Base-by-base conservation (phyloP, 1,140 invertebrate species). In the Brachionus angularis region DNA sequence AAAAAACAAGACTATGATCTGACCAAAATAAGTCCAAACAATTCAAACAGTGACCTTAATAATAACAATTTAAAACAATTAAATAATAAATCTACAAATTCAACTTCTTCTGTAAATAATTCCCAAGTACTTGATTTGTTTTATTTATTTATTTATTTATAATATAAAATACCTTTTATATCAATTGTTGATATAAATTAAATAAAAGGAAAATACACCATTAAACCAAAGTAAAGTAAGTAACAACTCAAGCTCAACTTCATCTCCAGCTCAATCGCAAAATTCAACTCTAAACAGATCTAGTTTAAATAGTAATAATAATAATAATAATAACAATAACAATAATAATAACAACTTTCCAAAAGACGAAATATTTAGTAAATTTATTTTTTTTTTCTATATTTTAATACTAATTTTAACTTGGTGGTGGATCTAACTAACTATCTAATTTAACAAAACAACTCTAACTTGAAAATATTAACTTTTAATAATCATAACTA, bases 311-410 rank as follows among this genome's bases (percentile, higher is more conserved):
- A n/a, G n/a, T n/a, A n/a, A n/a, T n/a, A n/a, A n/a, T n/a, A n/a
- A n/a, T n/a, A n/a, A n/a, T n/a, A n/a, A n/a, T n/a, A n/a, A n/a
- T n/a, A n/a, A n/a, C n/a, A n/a, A n/a, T n/a, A n/a, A n/a, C n/a
- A n/a, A n/a, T n/a, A n/a, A n/a, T n/a, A n/a, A n/a, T 21, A 42
- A 42, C 27, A 34, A 18, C 39, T 58, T 58, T 58, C 16, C 53
- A 5, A 58, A 58, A 58, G 53, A 58, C 21, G 53, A 58, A 58
- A 58, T 58, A 25, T 58, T 58, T 18, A 58, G 53, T 58, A 58
- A 58, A 34, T 58, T 25, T 3, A 1, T 8, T 2, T 8, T 12
- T 10, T 55, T 55, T 55, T 33, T 55, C 2, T 12, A 4, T 52
- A 4, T 50, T 52, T 55, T 55, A 33, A 33, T 34, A 5, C 10